Evolutionary conservation across 1,140 invertebrate genomes (phyloP).

Genomic region (Drosophila nannoptera): DNA sequence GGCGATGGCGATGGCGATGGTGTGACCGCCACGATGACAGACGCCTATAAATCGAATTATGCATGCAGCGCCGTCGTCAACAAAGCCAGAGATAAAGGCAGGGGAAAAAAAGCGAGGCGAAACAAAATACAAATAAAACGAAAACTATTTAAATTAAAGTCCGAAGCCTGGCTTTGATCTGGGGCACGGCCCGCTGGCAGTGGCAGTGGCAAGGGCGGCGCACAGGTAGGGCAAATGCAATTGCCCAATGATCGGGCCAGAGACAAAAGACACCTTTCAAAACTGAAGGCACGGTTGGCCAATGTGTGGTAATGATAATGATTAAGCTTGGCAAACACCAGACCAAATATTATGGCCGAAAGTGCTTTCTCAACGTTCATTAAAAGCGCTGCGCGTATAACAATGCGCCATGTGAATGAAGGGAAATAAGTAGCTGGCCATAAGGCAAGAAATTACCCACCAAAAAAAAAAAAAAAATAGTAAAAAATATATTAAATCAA

Average conservation of each 20-base stretch:
- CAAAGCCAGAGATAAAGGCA: conserved; percentile 35
- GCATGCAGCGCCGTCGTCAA: conserved; percentile 43
- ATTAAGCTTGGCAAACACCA: conserved; percentile 66
- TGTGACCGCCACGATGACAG: conserved; percentile 35
- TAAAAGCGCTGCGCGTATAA: conserved; percentile 13
- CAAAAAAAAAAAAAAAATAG: too few relatives aligned
- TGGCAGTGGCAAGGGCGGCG: conserved; percentile 15
- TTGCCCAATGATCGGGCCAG: conserved; percentile 59
- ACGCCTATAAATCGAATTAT: conserved; percentile 61
- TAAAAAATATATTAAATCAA: too few relatives aligned
- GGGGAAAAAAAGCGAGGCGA: background rate
- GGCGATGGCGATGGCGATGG: conserved; percentile 18
- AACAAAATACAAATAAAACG: conserved; percentile 27
- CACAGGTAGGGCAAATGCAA: conserved; percentile 40
- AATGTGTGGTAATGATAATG: conserved; percentile 75
- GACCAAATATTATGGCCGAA: conserved; percentile 32
- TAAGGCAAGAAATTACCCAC: background rate
- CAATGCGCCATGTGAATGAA: background rate
- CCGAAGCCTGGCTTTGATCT: conserved; percentile 49
- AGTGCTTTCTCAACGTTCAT: conserved; percentile 47
- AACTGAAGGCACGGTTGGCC: conserved; percentile 65
- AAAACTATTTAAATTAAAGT: conserved; percentile 69
- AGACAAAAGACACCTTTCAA: conserved; percentile 59
- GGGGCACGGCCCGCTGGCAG: conserved; percentile 27
- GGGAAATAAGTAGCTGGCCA: conserved; percentile 18